Evolutionary conservation across 2,888 invertebrate species (phyloP).

Genomic region (Cheilosia scutellata): DNA sequence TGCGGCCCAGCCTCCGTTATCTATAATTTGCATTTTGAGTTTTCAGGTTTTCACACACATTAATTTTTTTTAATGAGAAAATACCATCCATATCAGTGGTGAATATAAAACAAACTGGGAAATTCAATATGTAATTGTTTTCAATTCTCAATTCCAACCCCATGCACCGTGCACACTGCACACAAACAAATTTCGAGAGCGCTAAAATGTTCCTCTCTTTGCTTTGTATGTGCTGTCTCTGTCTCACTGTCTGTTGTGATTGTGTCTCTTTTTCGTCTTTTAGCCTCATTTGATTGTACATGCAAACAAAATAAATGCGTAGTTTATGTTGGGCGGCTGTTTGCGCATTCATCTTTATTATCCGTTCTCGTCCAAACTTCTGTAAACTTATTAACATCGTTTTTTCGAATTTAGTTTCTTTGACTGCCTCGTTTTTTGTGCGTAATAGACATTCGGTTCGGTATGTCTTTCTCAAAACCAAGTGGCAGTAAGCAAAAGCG

Average conservation of each 20-base stretch:
- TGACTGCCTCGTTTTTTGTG: neutral
- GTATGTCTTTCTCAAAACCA: constrained; percentile 38
- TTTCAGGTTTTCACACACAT: too few relatives aligned
- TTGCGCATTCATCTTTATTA: too few relatives aligned
- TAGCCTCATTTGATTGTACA: constrained; percentile 4
- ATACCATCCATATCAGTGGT: neutral
- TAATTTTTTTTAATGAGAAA: too few relatives aligned
- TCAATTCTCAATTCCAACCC: constrained; percentile 3
- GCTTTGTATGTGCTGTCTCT: constrained; percentile 21
- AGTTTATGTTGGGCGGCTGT: too few relatives aligned
- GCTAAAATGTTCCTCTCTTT: constrained; percentile 21
- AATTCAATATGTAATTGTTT: constrained; percentile 8
- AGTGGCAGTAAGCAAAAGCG: constrained; percentile 19
- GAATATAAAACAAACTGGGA: neutral
- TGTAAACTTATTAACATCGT: too few relatives aligned
- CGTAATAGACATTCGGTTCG: neutral
- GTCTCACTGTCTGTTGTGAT: too few relatives aligned
- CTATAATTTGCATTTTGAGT: too few relatives aligned
- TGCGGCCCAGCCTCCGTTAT: neutral
- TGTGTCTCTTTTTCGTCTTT: constrained; percentile 10
- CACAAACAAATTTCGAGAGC: constrained; percentile 20
- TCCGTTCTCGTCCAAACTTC: too few relatives aligned
- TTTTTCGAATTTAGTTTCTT: too few relatives aligned
- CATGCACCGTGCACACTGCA: neutral
- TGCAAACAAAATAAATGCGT: too few relatives aligned